phyloP scores from a whole-genome alignment of 2,797 vertebrate genomes.

The Dermochelys coriacea region DNA sequence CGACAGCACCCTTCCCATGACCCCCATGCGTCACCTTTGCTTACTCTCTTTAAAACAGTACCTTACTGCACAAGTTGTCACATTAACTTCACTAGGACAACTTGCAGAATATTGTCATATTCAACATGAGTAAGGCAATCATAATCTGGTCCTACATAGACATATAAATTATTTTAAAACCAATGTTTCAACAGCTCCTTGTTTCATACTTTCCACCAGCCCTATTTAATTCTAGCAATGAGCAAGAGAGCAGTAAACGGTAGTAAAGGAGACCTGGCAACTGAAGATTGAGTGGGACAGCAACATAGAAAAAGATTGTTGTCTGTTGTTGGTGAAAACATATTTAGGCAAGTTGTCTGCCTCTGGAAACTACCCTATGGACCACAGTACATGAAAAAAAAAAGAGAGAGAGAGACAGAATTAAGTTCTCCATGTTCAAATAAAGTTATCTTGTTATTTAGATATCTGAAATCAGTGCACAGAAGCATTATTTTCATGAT shows the following conservation, averaged over 20 bases:
- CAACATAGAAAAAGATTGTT: neutral
- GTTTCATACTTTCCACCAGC: neutral
- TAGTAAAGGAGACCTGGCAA: neutral
- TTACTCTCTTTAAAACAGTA: neutral
- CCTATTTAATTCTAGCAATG: neutral
- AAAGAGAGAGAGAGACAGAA: neutral
- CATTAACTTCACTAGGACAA: neutral
- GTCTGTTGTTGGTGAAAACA: neutral
- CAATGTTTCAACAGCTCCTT: neutral
- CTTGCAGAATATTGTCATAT: neutral
- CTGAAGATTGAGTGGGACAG: neutral
- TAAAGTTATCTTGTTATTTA: conserved; percentile 17
- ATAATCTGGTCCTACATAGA: neutral
- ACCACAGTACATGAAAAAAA: too few species aligned
- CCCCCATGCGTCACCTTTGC: too few species aligned
- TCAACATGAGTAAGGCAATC: neutral
- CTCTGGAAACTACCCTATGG: neutral
- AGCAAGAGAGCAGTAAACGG: neutral
- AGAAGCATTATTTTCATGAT: conserved; percentile 15
- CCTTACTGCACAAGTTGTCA: neutral
- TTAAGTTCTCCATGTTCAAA: conserved; percentile 24
- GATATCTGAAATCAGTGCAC: conserved; percentile 23
- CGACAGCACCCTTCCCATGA: too few species aligned
- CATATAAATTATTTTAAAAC: neutral
- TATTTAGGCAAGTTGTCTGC: neutral